These are phyloP conservation scores for Clarias batrachus DNA, from an alignment of 2,113 vertebrate species.

Conservation along the genomic window DNA sequence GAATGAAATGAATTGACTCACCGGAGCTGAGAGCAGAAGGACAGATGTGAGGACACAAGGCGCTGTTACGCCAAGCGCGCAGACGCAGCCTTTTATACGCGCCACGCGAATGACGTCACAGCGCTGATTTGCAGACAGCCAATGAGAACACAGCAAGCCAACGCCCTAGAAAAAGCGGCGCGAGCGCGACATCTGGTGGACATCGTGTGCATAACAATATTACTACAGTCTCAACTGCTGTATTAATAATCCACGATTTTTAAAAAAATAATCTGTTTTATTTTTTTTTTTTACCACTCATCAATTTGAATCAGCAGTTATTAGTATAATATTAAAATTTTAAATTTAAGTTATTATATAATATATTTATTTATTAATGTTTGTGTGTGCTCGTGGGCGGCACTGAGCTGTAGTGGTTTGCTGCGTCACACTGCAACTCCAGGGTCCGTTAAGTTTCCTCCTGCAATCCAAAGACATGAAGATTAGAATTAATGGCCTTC, in stretches of 20 bases:
- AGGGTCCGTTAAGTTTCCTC: no score
- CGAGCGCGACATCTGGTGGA: not conserved
- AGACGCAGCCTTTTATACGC: not conserved
- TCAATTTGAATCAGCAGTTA: no score
- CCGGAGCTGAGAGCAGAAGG: not conserved
- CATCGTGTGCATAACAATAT: not conserved
- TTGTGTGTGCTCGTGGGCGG: no score
- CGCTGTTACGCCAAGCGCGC: not conserved
- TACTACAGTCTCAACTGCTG: not conserved
- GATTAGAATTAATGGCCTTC: no score
- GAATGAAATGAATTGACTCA: not conserved
- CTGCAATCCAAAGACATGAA: no score
- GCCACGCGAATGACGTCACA: not conserved
- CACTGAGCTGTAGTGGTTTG: no score
- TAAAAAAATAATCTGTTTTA: no score
- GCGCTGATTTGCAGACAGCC: not conserved
- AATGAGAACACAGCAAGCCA: conserved; percentile 10
- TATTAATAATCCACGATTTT: not conserved
- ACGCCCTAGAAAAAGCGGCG: not conserved
- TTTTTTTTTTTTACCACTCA: no score
- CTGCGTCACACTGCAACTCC: no score
- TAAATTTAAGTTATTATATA: no score
- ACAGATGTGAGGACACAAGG: not conserved
- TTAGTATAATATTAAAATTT: no score
- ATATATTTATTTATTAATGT: no score